A percentile compares a stretch with the other conserved stretches of the same genome.
Evolutionary conservation across 2,113 vertebrate genomes (phyloP).

Genomic region (Megalops atlanticus): DNA sequence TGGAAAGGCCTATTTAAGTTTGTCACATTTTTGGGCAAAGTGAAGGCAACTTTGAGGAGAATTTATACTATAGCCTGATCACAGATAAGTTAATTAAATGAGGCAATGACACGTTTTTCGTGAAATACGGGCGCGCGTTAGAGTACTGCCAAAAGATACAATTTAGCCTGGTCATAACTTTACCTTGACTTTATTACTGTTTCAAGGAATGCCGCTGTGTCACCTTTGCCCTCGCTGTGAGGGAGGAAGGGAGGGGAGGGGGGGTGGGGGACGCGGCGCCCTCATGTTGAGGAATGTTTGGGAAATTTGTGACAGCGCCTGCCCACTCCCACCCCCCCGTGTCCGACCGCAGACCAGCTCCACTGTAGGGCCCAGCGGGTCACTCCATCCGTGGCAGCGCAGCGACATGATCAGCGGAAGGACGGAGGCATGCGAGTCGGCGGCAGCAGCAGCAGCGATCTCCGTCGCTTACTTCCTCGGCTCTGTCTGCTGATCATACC

Average conservation of each 20-base stretch:
- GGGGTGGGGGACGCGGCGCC: not conserved
- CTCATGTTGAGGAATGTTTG: slow-evolving; percentile 1
- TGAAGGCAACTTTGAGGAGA: not conserved
- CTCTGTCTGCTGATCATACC: slow-evolving; percentile 46
- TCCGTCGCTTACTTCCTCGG: slow-evolving; percentile 31
- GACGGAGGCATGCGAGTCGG: slow-evolving; percentile 50
- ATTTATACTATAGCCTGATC: not conserved
- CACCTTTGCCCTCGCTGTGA: slow-evolving; percentile 37
- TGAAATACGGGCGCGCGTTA: not conserved
- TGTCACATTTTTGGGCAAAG: not conserved
- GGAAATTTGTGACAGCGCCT: slow-evolving; percentile 22
- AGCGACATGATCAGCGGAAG: slow-evolving; percentile 46
- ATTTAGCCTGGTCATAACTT: not conserved
- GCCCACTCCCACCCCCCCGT: slow-evolving; percentile 18
- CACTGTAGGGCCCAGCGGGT: slow-evolving; percentile 26
- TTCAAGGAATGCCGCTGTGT: slow-evolving; percentile 58
- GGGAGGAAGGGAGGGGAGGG: not conserved
- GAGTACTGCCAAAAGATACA: too few species aligned
- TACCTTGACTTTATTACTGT: slow-evolving; percentile 10
- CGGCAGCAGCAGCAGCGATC: slow-evolving; percentile 31
- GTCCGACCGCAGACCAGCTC: not conserved
- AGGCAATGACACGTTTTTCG: not conserved
- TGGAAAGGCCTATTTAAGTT: not conserved
- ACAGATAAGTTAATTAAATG: not conserved
- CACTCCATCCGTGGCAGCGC: slow-evolving; percentile 1